Evolutionary conservation across 2,113 vertebrate genomes (phyloP), one percentile per base, ranked within the genome.

Genomic region (Heptranchias perlo): DNA sequence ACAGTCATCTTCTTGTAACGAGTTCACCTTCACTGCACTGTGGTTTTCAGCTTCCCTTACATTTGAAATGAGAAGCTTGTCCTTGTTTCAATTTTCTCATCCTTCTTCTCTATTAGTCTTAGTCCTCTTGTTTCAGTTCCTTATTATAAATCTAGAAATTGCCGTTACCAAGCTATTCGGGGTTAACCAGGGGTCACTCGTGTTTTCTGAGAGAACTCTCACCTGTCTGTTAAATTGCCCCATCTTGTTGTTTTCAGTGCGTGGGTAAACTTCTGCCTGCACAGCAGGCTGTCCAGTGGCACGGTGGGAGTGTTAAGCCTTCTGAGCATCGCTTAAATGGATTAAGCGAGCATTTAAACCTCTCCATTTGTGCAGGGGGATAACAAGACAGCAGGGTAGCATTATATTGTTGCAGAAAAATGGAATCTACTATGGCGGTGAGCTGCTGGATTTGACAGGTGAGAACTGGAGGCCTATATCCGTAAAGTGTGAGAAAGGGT

Each of bases 121-220:
- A 1, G 0, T 47, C 39, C 39, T 82, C 39, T 82, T 82, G 78
- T 23, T 82, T 82, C 23, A 82, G 39, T 6, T 21, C 16, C 78
- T 47, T 82, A 82, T 82, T 82, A 82, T 44, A 82, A 82, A 89
- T 89, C 49, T 4, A 31, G 49, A 89, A 89, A 89, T 89, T 89
- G 49, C 25, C 3, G 10, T 31, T 4, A 0, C 10, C 31, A 23
- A 11, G 49, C 47, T 3, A 3, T 89, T 54, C 25, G 23, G 49
- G 78, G 78, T 44, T 44, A 82, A 47, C 78, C 39, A 82, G 78
- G 39, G 78, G 86, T 89, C 49, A 49, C 7, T 31, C 84, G 13
- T 89, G 47, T 54, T 89, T 52, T 82, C 86, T 10, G 6, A 54
- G 49, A 52, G 23, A 54, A 49, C 47, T 73, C 18, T 47, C 3